Evolutionary conservation across 2,113 vertebrate genomes (phyloP).

Genomic region (Gallinago jamesoni): DNA sequence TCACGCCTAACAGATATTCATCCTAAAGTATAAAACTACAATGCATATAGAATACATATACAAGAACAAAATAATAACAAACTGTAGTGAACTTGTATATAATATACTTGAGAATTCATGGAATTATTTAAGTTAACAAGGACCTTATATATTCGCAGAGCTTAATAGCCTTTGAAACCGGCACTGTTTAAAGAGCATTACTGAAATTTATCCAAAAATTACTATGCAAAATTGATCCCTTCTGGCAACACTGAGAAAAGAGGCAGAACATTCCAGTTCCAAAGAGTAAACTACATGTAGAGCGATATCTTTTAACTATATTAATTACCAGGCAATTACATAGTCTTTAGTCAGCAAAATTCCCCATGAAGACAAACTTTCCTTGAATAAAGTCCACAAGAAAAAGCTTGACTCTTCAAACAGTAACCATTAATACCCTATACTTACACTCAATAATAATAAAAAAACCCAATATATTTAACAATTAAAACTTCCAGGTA

Average conservation of each 20-base stretch:
- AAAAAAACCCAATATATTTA: neutral
- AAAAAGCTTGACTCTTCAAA: neutral
- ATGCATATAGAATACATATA: neutral
- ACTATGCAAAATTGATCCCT: conserved; percentile 30
- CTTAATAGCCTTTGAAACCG: conserved; percentile 20
- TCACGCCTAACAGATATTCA: neutral
- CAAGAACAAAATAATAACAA: neutral
- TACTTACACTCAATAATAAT: neutral
- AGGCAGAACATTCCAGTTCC: neutral
- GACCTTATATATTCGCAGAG: neutral
- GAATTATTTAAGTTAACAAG: neutral
- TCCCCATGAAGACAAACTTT: neutral
- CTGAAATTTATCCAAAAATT: conserved; percentile 37
- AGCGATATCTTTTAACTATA: neutral
- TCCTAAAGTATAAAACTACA: neutral
- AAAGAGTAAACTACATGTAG: neutral
- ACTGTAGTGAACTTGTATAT: neutral
- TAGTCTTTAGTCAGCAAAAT: conserved; percentile 31
- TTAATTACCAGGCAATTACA: conserved; percentile 14
- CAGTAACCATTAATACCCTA: neutral
- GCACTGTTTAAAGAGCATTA: neutral
- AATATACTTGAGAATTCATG: neutral
- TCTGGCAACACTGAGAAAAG: neutral
- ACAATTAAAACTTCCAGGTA: neutral
- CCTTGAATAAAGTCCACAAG: neutral